Conservation (phyloP, 2,113 vertebrate species). For the Sciurus niger region DNA sequence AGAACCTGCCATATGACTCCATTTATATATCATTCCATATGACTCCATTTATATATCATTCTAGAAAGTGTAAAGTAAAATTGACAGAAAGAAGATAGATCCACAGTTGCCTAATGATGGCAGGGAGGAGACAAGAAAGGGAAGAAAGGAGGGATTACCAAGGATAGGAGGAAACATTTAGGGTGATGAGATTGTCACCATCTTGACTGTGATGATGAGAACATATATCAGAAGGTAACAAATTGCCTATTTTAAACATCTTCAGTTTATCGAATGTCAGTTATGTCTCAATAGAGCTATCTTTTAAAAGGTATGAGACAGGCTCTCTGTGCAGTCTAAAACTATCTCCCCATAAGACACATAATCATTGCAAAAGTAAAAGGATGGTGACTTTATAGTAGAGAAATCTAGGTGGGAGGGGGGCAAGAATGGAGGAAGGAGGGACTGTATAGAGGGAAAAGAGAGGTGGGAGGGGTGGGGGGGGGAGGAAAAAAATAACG, state of each 20-base stretch:
- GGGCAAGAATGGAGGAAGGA: too few species aligned
- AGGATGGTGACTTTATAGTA: not conserved
- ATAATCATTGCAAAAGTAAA: not conserved
- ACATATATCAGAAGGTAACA: slow-evolving; percentile 4
- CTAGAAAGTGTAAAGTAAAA: not conserved
- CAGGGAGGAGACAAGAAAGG: not conserved
- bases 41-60: not conserved
- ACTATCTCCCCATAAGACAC: not conserved
- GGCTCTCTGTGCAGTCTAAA: not conserved
- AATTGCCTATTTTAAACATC: slow-evolving; percentile 8
- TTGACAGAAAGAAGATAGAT: not conserved
- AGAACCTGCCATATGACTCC: not conserved
- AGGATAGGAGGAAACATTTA: not conserved
- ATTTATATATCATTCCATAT: not conserved
- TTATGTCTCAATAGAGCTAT: not conserved
- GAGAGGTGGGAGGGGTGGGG: too few species aligned
- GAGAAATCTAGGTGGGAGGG: not conserved
- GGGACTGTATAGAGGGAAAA: too few species aligned
- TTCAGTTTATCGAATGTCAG: not conserved
- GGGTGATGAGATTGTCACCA: not conserved
- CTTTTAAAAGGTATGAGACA: not conserved
- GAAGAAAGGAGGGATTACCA: not conserved
- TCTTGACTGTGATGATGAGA: not conserved
- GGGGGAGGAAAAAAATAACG: too few species aligned
- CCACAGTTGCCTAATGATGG: not conserved